Evolutionary conservation across 2,797 vertebrate species (phyloP), one percentile per base, ranked within the genome.

Genomic region (Moxostoma hubbsi): DNA sequence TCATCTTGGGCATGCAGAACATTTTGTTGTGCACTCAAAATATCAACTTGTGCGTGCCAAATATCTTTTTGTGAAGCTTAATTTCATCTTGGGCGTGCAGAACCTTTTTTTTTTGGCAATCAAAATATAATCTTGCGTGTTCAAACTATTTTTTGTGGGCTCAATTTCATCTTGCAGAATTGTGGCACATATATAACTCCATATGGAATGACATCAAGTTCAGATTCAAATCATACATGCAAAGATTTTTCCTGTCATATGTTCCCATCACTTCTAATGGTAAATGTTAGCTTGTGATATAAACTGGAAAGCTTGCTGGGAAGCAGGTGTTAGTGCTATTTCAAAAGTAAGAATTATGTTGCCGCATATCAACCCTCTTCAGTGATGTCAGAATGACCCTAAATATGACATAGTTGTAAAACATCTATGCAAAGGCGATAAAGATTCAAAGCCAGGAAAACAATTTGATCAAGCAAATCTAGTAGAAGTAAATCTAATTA

Each of bases 131-230:
- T 36, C 36, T 36, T 36, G 36, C 36, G 36, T 5, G 36, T 36
- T 36, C 36, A 36, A 36, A 36, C 4, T 36, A 36, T 4, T 36
- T 36, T 24, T 36, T 36, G 36, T 3, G 36, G 3, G 36, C 36
- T 36, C 36, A 36, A 36, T 36, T 5, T 36, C 36, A 36, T 36
- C 36, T 36, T 36, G 36, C 36, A 36, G 36, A 36, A 36, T 36
- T 36, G 36, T 36, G 36, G 36, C 36, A 36, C 36, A 36, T 36
- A 36, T 36, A 36, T 36, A 36, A 36, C 36, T 36, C 36, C 36
- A 36, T 36, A 36, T 80, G 24, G 50, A 75, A 70, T 82, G 69
- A 83, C 82, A 86, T 75, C 24, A 65, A 83, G 76, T 73, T 79
- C 46, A 73, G 63, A 75, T 49, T 36, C 59, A 13, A 11, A 51